phyloP scores from a whole-genome alignment of 1,140 invertebrate genomes.

The Lanistes nyassanus region DNA sequence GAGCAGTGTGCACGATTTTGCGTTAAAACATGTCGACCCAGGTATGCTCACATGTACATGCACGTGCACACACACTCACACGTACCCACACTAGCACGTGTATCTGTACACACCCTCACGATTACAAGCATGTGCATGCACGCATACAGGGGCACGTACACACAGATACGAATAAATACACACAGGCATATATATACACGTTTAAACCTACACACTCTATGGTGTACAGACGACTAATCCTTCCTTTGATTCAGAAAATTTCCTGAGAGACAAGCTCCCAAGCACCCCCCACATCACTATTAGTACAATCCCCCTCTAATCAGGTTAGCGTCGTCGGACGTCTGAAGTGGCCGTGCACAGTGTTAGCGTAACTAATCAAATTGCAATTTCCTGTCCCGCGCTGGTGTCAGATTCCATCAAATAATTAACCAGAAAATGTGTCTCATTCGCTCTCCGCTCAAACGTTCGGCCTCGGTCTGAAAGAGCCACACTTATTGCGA shows the following conservation, averaged over 20 bases:
- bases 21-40: too few relatives aligned
- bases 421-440: too few relatives aligned
- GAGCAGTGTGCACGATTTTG: too few relatives aligned
- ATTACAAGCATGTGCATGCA: background rate
- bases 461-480: too few relatives aligned
- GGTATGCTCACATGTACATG: background rate
- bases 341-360: too few relatives aligned
- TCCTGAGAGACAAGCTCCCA: slow-evolving; percentile 3
- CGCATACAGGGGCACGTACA: background rate
- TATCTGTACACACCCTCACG: background rate
- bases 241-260: background rate
- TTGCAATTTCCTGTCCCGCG: too few relatives aligned
- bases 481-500: too few relatives aligned
- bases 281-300: background rate
- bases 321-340: too few relatives aligned
- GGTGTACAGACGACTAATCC: background rate
- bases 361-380: too few relatives aligned
- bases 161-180: slow-evolving; percentile 3
- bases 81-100: background rate
- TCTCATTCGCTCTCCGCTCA: too few relatives aligned
- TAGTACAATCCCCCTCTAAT: too few relatives aligned
- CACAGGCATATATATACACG: slow-evolving; percentile 10
- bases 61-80: background rate
- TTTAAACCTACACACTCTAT: slow-evolving; percentile 1
- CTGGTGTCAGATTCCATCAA: too few relatives aligned